Conservation (phyloP, 2,888 invertebrate species). For the Napeogenes inachia region DNA sequence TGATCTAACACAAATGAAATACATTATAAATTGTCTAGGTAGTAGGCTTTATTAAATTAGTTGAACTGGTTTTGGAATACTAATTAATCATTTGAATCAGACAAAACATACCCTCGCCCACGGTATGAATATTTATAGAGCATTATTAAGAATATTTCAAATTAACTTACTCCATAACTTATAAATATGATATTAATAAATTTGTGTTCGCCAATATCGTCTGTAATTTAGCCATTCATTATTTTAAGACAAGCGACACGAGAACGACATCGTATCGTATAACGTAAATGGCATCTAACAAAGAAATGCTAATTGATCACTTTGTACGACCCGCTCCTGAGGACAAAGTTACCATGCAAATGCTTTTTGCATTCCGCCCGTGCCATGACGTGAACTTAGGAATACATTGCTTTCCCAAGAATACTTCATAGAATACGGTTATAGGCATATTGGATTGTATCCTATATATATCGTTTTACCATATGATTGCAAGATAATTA, state of each 20-base stretch:
- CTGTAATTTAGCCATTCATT: too few species aligned
- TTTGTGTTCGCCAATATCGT: neutral
- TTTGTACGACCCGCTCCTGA: conserved; percentile 51
- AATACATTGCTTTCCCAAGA: conserved; percentile 24
- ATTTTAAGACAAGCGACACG: neutral
- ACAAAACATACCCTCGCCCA: conserved; percentile 23
- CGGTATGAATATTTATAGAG: conserved; percentile 14
- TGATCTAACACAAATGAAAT: conserved; percentile 20
- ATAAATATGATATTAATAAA: neutral
- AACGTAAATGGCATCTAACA: conserved; percentile 41
- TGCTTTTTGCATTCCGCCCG: conserved; percentile 56
- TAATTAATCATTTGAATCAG: conserved; percentile 25
- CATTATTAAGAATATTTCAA: conserved; percentile 8
- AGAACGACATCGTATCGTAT: conserved; percentile 15
- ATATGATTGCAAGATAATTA: neutral
- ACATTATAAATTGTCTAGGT: conserved; percentile 14
- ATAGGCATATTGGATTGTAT: neutral
- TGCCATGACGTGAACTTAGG: conserved; percentile 20
- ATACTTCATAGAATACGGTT: conserved; percentile 14
- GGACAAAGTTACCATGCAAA: conserved; percentile 50
- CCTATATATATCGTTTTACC: neutral
- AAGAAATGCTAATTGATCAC: conserved; percentile 65
- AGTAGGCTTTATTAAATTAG: conserved; percentile 22
- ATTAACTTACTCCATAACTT: neutral
- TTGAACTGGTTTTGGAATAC: conserved; percentile 22